Evolutionary conservation across 2,113 vertebrate genomes (phyloP).

Genomic region (Craseonycteris thonglongyai): DNA sequence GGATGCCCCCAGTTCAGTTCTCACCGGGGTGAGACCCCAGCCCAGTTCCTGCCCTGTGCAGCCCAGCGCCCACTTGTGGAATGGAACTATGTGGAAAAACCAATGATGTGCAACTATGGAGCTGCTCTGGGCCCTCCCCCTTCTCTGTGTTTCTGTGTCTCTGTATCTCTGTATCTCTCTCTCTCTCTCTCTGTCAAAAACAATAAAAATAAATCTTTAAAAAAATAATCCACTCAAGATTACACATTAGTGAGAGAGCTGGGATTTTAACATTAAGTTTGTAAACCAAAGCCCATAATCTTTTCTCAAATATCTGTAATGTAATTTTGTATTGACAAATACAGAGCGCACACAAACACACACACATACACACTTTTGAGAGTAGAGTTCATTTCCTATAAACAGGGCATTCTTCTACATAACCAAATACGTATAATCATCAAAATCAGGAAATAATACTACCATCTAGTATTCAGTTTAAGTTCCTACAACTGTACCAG

Average conservation of each 20-base stretch:
- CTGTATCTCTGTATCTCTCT: too few species aligned
- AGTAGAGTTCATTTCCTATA: background rate
- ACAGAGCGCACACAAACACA: background rate
- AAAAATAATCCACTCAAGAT: slow-evolving; percentile 21
- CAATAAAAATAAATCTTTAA: too few species aligned
- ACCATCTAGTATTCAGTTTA: background rate
- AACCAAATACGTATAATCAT: background rate
- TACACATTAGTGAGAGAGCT: background rate
- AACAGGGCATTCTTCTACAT: background rate
- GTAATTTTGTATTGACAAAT: background rate
- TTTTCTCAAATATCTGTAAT: background rate
- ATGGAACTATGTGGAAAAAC: too few species aligned
- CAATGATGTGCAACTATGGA: too few species aligned
- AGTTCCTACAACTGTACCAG: background rate
- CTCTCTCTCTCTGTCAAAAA: too few species aligned
- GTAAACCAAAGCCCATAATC: background rate
- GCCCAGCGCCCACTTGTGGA: too few species aligned
- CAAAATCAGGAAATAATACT: background rate
- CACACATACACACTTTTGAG: background rate
- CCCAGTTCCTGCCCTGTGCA: too few species aligned
- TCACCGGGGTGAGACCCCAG: too few species aligned
- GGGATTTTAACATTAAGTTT: background rate
- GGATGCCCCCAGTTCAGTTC: too few species aligned
- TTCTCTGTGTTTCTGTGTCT: too few species aligned
- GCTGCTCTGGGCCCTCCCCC: too few species aligned